Evolutionary conservation across 2,113 vertebrate genomes (phyloP).

Genomic region (Pelvicachromis taeniatus): DNA sequence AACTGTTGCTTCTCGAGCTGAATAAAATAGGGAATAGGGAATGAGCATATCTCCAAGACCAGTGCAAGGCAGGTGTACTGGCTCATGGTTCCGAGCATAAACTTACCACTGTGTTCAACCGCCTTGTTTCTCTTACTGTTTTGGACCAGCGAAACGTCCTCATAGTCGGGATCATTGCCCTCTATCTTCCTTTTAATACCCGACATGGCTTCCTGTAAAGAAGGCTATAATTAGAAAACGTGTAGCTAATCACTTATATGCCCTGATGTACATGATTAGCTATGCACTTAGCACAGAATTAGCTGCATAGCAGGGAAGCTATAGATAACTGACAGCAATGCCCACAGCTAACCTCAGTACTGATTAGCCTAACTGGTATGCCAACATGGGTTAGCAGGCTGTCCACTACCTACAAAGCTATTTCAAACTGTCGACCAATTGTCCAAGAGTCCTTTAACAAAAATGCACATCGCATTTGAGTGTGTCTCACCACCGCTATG

Average conservation of each 20-base stretch:
- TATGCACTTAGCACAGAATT: slow-evolving; percentile 14
- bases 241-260: background rate
- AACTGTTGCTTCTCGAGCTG: slow-evolving; percentile 91
- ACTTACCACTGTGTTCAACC: slow-evolving; percentile 85
- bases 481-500: background rate
- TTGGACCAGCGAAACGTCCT: slow-evolving; percentile 83
- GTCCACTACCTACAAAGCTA: background rate
- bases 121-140: slow-evolving; percentile 88
- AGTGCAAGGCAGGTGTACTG: background rate
- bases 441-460: background rate
- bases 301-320: slow-evolving; percentile 3
- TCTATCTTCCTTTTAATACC: slow-evolving; percentile 91
- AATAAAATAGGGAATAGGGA: background rate
- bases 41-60: background rate
- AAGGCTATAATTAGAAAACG: background rate
- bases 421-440: background rate
- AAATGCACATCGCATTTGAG: background rate
- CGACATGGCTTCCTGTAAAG: slow-evolving; percentile 78
- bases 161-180: slow-evolving; percentile 93
- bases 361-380: background rate
- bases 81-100: background rate
- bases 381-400: background rate
- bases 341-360: background rate
- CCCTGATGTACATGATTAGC: background rate
- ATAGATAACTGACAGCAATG: background rate